Evolutionary conservation across 2,113 vertebrate genomes (phyloP).

Genomic region (Atrichornis clamosus): DNA sequence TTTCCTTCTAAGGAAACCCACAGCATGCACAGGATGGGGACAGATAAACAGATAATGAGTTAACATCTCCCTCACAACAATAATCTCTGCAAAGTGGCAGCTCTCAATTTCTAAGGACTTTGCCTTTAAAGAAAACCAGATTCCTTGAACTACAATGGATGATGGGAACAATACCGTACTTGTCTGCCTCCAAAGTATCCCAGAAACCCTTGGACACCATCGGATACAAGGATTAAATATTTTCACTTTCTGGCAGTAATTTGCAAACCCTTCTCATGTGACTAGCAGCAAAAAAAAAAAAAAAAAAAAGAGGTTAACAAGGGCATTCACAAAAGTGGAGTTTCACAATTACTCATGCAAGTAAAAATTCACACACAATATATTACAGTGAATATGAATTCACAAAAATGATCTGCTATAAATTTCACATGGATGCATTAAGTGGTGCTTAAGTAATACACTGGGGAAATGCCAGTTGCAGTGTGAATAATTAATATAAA

Average conservation of each 20-base stretch:
- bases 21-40: not conserved
- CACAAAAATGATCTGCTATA: rapidly evolving
- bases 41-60: not conserved
- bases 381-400: not conserved
- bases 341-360: conserved; percentile 10
- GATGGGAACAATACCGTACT: conserved; percentile 12
- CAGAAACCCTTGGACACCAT: conserved; percentile 13
- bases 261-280: conserved; percentile 37
- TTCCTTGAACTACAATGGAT: not conserved
- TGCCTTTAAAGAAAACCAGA: conserved; percentile 16
- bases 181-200: conserved; percentile 28
- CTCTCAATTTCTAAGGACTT: not conserved
- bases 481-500: conserved; percentile 48
- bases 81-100: not conserved
- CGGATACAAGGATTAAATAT: not conserved
- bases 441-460: not conserved
- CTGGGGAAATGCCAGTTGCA: conserved; percentile 23
- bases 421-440: not conserved
- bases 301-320: not conserved
- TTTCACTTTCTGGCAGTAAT: conserved; percentile 38
- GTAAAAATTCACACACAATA: not conserved
- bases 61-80: not conserved
- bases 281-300: not conserved
- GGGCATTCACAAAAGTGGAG: not conserved
- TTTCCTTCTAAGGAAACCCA: not conserved